phyloP scores from a whole-genome alignment of 2,113 vertebrate species.

The Cryptoleucopteryx plumbea region DNA sequence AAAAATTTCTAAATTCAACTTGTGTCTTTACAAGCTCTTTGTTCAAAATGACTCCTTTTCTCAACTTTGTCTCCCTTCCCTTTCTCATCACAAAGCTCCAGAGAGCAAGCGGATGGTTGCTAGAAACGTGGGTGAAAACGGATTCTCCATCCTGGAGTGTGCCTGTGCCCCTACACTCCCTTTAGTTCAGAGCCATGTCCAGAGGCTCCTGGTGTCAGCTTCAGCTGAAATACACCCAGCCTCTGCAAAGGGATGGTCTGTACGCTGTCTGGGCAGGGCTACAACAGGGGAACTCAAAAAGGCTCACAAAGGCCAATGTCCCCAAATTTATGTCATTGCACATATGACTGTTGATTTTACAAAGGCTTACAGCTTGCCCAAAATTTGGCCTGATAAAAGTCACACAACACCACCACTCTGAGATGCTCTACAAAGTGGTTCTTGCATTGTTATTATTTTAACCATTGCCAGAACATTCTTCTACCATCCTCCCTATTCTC shows the following conservation, averaged over 20 bases:
- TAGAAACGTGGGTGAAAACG: neutral
- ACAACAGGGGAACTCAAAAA: neutral
- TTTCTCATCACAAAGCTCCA: neutral
- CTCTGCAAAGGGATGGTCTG: neutral
- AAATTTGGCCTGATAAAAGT: neutral
- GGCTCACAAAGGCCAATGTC: neutral
- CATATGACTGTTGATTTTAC: rapidly evolving
- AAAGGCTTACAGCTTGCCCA: neutral
- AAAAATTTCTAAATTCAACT: neutral
- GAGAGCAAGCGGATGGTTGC: neutral
- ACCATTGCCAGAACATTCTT: neutral
- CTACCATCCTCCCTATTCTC: rapidly evolving
- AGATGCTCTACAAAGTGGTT: neutral
- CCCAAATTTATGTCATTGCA: neutral
- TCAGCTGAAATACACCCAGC: neutral
- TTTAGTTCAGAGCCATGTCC: neutral
- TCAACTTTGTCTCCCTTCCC: neutral
- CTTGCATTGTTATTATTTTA: neutral
- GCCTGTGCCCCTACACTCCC: neutral
- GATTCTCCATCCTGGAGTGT: neutral
- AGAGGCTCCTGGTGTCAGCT: neutral
- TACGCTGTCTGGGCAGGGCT: neutral
- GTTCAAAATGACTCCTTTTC: neutral
- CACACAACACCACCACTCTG: neutral
- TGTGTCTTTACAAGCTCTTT: neutral